Base-by-base conservation (phyloP, 2,888 invertebrate species). In the Cybosia mesomella region DNA sequence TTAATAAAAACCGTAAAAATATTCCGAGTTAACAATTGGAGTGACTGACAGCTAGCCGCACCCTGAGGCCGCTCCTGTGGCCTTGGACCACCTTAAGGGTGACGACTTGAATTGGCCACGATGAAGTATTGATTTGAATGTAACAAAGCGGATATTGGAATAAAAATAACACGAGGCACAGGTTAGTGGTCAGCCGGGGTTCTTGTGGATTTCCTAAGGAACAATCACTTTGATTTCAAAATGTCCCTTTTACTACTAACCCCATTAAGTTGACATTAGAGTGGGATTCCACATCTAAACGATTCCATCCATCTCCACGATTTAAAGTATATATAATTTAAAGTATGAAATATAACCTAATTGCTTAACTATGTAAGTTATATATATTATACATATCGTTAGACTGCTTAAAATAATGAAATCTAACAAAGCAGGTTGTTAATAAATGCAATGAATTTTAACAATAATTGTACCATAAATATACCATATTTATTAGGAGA, bases 1-100 rank as follows among this genome's bases (percentile, higher is more conserved):
- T 57, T n/a, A 58, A 65, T 49, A n/a, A 54, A 55, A 28, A 36
- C 15, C 18, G 21, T 21, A 28, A 11, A 43, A 43, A 36, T 43
- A 10, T 61, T 55, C 34, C 57, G 34, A 58, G 49, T 63, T 32
- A 43, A 67, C 34, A 60, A 64, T 57, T 34, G 24, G 57, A 64
- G 21, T 21, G 64, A 61, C 28, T 34, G 57, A 60, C 64, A 61
- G 39, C 0, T 36, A 8, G 59, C 22, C 64, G 55, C 67, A 34
- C 63, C 67, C 28, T 67, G 13, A 32, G 21, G n/a, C 60, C 64
- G 7, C 64, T 57, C 43, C 49, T 28, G 32, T 49, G 24, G 49
- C 36, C 59, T 65, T 68, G 57, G 11, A n/a, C 54, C 64, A 55
- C 57, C 62, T 62, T 58, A 32, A 22, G 1, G 43, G n/a, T 28